These are phyloP conservation scores for Glaucidium brasilianum DNA, from an alignment of 2,113 vertebrate genomes.

Conservation along the genomic window DNA sequence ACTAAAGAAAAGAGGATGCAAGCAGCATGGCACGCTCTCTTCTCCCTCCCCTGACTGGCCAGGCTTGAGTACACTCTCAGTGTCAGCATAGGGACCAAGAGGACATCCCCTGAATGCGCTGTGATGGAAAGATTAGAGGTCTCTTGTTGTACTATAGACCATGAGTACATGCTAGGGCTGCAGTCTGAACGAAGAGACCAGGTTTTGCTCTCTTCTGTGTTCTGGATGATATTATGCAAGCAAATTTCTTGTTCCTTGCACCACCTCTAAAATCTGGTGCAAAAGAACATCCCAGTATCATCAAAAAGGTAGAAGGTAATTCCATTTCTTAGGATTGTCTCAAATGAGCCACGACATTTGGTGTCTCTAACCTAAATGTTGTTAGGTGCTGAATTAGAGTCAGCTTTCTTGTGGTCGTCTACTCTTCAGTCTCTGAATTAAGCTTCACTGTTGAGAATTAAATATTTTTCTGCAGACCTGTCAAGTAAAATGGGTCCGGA, in stretches of 20 bases:
- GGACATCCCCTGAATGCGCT: not conserved
- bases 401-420: accelerated
- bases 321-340: not conserved
- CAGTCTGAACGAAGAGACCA: not conserved
- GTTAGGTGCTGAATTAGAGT: not conserved
- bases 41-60: not conserved
- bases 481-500: not conserved
- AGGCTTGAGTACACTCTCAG: not conserved
- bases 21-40: not conserved
- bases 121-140: not conserved
- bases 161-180: not conserved
- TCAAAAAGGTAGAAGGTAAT: not conserved
- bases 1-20: not conserved
- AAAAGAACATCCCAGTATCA: not conserved
- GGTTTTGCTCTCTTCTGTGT: not conserved
- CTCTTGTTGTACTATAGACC: not conserved
- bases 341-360: not conserved
- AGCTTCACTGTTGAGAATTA: not conserved
- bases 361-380: not conserved
- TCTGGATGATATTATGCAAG: not conserved
- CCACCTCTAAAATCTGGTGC: not conserved
- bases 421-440: not conserved
- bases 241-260: not conserved
- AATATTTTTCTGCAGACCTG: not conserved
- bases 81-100: not conserved